Evolutionary conservation across 1,140 invertebrate species (phyloP), one percentile per base, ranked within the genome.

Genomic region (Bombus haemorrhoidalis): DNA sequence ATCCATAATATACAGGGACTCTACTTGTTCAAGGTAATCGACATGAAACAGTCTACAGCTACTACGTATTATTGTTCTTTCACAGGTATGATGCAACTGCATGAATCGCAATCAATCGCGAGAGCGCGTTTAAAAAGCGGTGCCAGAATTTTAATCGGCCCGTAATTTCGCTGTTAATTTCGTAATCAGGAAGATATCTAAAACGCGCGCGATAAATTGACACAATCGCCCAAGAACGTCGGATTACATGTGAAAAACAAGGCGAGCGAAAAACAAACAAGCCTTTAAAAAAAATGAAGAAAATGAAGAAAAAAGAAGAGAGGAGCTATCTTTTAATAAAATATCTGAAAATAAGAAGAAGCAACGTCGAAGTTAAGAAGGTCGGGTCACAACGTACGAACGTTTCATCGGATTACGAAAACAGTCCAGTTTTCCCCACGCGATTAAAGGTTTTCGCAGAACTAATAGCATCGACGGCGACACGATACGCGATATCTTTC

Each of bases 11-110:
- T n/a, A 64, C 28, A 18, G 28, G 34, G 37, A 43, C 39, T 59
- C 47, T 22, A 9, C 18, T 53, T 37, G 77, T 73, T 80, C 83
- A 85, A 85, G 77, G 77, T 53, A 53, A 85, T 81, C 68, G 34
- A 41, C 68, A 62, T 53, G 28, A 39, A 53, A 43, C 68, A 6
- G 34, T 76, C 22, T 76, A 18, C 53, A 9, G 9, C 34, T 59
- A 43, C 57, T 81, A 66, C 34, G 43, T 43, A 74, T 53, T 57
- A 81, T 85, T 66, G 59, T 68, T 81, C 59, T 81, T 73, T 32
- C 28, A 18, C 18, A 28, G 32, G 72, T 57, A n/a, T 66, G 78
- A 85, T 81, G 78, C 78, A 85, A 81, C 34, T 81, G 32, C 69
- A 69, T 62, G 83, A 81, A 81, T 85, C 18, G 66, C 53, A 39